These are phyloP conservation scores for Steinernema khuongi DNA, from an alignment of 1,140 invertebrate genomes.

Conservation along the genomic window DNA sequence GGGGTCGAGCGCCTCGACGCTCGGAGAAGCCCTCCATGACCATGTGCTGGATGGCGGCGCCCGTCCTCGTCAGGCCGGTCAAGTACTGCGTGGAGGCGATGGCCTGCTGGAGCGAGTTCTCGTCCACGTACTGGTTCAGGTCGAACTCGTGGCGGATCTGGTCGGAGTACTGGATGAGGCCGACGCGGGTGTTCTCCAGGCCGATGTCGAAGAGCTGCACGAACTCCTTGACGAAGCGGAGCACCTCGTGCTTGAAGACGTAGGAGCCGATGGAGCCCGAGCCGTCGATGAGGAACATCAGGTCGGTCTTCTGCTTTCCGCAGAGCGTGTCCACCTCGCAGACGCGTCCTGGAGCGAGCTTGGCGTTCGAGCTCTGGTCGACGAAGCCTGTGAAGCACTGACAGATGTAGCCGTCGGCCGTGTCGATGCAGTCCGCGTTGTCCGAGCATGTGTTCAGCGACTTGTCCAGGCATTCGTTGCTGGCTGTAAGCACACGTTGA, in stretches of 20 bases:
- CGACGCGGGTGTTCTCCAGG: conserved; percentile 54
- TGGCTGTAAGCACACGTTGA: conserved; percentile 42
- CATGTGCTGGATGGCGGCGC: conserved; percentile 58
- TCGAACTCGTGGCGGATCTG: conserved; percentile 58
- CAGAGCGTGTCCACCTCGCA: conserved; percentile 56
- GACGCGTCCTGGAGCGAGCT: conserved; percentile 56
- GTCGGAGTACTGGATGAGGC: conserved; percentile 57
- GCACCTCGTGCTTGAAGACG: conserved; percentile 55
- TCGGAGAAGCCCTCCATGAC: conserved; percentile 57
- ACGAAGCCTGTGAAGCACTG: conserved; percentile 59
- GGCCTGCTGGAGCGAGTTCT: conserved; percentile 49
- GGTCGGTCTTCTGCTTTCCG: conserved; percentile 54
- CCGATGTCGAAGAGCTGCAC: conserved; percentile 58
- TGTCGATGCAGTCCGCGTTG: conserved; percentile 60
- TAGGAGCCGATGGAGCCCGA: conserved; percentile 58
- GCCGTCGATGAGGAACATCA: conserved; percentile 57
- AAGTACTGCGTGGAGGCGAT: conserved; percentile 54
- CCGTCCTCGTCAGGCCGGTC: conserved; percentile 56
- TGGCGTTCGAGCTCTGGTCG: conserved; percentile 57
- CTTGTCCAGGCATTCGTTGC: conserved; percentile 52
- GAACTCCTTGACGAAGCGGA: conserved; percentile 56
- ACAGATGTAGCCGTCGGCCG: conserved; percentile 58
- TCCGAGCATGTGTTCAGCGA: conserved; percentile 57
- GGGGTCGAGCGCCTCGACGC: conserved; percentile 51
- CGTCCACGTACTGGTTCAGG: conserved; percentile 52